Evolutionary conservation across 2,888 invertebrate genomes (phyloP), one percentile per base, ranked within the genome.

Genomic region (Spodoptera picta): DNA sequence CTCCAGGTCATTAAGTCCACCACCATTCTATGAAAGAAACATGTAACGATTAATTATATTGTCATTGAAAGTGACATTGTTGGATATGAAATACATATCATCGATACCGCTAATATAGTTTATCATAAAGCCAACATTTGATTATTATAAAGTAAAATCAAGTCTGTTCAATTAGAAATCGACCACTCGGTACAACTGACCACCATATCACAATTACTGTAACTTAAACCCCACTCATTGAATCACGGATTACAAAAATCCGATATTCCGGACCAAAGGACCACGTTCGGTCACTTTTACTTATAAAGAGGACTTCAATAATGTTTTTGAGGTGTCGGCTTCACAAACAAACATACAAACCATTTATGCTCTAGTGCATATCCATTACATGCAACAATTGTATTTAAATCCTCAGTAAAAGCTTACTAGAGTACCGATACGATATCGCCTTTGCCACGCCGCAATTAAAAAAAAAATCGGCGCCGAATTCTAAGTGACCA

Each of bases 341-440:
- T 73, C 24, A 82, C 85, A 85, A 86, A 87, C 89, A 90, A 89
- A 89, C 55, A 55, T 60, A 65, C 87, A 82, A 81, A 79, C 84
- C 75, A 88, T 91, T 90, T 92, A 90, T 92, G 93, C 91, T 91
- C 92, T 91, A 90, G 87, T 93, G 93, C 91, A 92, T 93, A 93
- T 93, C 93, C 88, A 92, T 93, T 93, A 92, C 93, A 92, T 66
- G 78, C 76, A 83, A 84, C 88, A 86, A 89, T 91, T 83, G 79
- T 81, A 83, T 80, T 86, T 84, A 84, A 89, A 91, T 87, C 90
- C 88, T 81, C 76, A 60, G 83, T 86, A 84, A 85, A 81, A 86
- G 81, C 82, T 83, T 72, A 86, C 84, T 85, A 80, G 82, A 83
- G 83, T 77, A 85, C 83, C 83, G 86, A 77, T 80, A 74, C 47